Evolutionary conservation across 2,888 invertebrate genomes (phyloP).

Genomic region (Heliconius cydno): DNA sequence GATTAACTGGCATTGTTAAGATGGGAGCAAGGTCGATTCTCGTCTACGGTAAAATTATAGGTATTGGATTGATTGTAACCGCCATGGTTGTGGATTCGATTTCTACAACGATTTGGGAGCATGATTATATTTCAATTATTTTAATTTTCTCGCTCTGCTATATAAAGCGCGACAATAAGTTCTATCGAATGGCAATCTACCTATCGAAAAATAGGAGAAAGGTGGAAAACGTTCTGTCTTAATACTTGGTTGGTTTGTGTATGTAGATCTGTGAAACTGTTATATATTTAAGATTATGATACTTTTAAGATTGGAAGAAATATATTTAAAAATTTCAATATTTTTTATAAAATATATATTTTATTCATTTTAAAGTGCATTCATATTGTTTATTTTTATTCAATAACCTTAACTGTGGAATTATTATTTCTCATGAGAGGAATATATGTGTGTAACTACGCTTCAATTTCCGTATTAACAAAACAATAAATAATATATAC

Average conservation of each 20-base stretch:
- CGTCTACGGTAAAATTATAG: neutral
- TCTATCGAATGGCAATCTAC: too few species aligned
- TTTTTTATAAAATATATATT: neutral
- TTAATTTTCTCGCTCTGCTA: too few species aligned
- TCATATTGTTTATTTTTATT: neutral
- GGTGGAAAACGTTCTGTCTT: neutral
- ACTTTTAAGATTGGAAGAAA: too few species aligned
- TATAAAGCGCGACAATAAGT: too few species aligned
- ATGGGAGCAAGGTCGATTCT: constrained; percentile 17
- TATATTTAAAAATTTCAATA: too few species aligned
- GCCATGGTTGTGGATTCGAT: neutral
- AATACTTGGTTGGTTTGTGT: too few species aligned
- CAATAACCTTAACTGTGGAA: neutral
- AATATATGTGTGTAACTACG: neutral
- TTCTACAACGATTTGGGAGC: neutral
- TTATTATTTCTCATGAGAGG: neutral
- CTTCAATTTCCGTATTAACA: neutral
- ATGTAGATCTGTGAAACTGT: too few species aligned
- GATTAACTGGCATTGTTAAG: neutral
- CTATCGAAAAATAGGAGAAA: neutral
- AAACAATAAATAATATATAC: neutral
- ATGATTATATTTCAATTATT: too few species aligned
- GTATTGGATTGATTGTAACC: neutral
- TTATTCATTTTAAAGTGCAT: neutral
- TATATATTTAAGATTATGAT: too few species aligned